Evolutionary conservation across 1,140 invertebrate genomes (phyloP).

Genomic region (Campoletis sonorensis): DNA sequence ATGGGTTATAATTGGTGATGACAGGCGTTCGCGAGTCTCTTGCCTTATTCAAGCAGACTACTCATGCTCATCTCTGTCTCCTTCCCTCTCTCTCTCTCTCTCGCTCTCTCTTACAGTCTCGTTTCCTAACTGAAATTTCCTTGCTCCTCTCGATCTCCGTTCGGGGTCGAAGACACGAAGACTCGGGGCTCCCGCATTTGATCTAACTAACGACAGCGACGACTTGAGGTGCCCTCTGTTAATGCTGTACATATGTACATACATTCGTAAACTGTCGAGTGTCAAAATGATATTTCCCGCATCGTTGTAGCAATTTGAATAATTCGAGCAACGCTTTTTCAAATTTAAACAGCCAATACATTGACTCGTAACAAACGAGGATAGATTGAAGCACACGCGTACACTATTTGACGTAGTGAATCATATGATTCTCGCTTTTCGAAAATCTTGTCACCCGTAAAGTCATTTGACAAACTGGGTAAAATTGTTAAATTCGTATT

Average conservation of each 20-base stretch:
- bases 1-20: slow-evolving; percentile 73
- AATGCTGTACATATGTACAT: background rate
- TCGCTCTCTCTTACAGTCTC: background rate
- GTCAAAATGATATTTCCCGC: background rate
- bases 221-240: background rate
- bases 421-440: too few relatives aligned
- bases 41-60: slow-evolving; percentile 59
- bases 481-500: too few relatives aligned
- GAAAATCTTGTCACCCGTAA: too few relatives aligned
- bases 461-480: too few relatives aligned
- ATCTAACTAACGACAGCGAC: slow-evolving; percentile 3
- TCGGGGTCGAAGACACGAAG: slow-evolving; percentile 9
- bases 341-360: too few relatives aligned
- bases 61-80: slow-evolving; percentile 42
- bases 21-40: slow-evolving; percentile 67
- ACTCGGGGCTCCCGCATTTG: background rate
- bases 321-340: too few relatives aligned
- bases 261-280: background rate
- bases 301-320: too few relatives aligned
- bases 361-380: too few relatives aligned
- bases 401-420: too few relatives aligned
- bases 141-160: slow-evolving; percentile 21
- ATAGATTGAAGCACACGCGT: too few relatives aligned
- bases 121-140: slow-evolving; percentile 26
- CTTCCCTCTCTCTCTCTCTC: slow-evolving; percentile 2